Evolutionary conservation across 2,113 vertebrate species (phyloP).

Genomic region (Odobenus rosmarus): DNA sequence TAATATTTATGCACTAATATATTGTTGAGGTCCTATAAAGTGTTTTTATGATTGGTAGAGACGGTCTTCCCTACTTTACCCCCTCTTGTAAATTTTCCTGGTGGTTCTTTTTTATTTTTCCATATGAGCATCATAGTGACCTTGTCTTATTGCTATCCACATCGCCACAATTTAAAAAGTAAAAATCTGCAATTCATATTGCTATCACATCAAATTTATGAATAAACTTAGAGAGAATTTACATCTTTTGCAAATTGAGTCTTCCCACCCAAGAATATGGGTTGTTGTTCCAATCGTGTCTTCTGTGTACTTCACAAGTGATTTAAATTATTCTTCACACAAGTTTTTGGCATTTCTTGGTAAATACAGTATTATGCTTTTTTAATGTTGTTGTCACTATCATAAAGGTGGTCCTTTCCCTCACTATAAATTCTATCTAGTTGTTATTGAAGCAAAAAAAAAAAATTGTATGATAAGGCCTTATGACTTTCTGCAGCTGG

Average conservation of each 20-base stretch:
- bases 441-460: neutral
- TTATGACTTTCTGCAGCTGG: neutral
- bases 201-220: neutral
- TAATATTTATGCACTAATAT: conserved; percentile 16
- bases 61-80: neutral
- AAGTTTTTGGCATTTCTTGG: neutral
- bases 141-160: neutral
- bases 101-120: neutral
- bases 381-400: neutral
- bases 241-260: neutral
- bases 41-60: neutral
- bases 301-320: conserved; percentile 25
- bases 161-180: conserved; percentile 29
- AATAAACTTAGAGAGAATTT: conserved; percentile 34
- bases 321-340: neutral
- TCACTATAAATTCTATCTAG: neutral
- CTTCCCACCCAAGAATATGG: neutral
- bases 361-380: neutral
- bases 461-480: neutral
- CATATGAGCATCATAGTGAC: neutral
- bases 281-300: neutral
- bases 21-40: neutral
- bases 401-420: neutral
- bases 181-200: neutral
- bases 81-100: neutral